These are phyloP conservation scores for Mesorhabditis spiculigera DNA, from an alignment of 2,888 invertebrate genomes.

Conservation along the genomic window DNA sequence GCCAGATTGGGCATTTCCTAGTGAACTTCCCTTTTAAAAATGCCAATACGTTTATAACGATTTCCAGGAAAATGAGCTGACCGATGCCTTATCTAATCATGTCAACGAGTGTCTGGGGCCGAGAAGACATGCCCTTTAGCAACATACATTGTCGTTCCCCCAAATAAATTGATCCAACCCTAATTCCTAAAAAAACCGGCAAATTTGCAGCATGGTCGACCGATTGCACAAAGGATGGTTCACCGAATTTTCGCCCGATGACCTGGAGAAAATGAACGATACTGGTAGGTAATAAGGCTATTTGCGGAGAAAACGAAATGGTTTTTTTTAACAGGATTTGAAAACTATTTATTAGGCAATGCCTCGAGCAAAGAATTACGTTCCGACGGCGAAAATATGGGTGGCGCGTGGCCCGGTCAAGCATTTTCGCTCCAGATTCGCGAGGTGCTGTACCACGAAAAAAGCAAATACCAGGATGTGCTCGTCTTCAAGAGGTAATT, in stretches of 20 bases:
- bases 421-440: constrained; percentile 80
- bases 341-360: constrained; percentile 13
- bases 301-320: not conserved
- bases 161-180: not conserved
- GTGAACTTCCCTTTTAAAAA: too few species aligned
- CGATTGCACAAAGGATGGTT: constrained; percentile 80
- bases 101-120: too few species aligned
- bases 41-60: too few species aligned
- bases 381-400: constrained; percentile 51
- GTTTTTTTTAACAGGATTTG: not conserved
- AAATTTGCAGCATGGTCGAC: constrained; percentile 66
- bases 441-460: constrained; percentile 74
- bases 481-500: constrained; percentile 74
- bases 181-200: not conserved
- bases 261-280: constrained; percentile 43
- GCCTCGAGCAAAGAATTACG: constrained; percentile 38
- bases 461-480: constrained; percentile 80
- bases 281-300: constrained; percentile 14
- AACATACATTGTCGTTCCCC: not conserved
- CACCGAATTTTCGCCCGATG: constrained; percentile 76
- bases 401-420: constrained; percentile 79
- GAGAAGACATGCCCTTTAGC: too few species aligned
- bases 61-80: too few species aligned
- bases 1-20: too few species aligned
- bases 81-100: too few species aligned